These are phyloP conservation scores for Troides helena DNA, from an alignment of 2,888 invertebrate genomes.

Conservation along the genomic window DNA sequence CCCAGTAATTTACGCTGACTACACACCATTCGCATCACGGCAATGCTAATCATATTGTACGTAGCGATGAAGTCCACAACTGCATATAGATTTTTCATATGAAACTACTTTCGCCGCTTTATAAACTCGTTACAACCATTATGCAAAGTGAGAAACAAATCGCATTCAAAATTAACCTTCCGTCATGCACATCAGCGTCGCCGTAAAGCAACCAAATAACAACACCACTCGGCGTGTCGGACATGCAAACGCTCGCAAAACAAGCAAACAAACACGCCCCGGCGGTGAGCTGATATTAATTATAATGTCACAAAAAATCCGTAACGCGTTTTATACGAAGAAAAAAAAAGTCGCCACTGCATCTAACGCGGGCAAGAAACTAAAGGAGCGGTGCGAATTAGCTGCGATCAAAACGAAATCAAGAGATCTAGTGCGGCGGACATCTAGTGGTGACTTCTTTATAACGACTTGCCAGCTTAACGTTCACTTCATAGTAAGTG, in stretches of 20 bases:
- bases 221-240: slow-evolving; percentile 16
- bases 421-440: slow-evolving; percentile 40
- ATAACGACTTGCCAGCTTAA: no score
- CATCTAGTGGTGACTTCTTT: background rate
- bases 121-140: no score
- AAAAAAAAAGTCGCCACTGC: slow-evolving; percentile 14
- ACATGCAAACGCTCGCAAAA: slow-evolving; percentile 22
- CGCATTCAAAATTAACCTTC: background rate
- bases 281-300: slow-evolving; percentile 22
- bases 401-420: slow-evolving; percentile 72
- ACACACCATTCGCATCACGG: no score
- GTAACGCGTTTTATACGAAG: slow-evolving; percentile 9
- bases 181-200: background rate
- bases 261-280: background rate
- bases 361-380: slow-evolving; percentile 18
- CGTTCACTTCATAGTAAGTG: no score
- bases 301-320: slow-evolving; percentile 21
- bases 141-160: no score
- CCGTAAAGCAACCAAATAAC: slow-evolving; percentile 12
- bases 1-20: no score
- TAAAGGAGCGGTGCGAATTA: slow-evolving; percentile 61
- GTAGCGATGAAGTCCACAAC: background rate
- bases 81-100: background rate
- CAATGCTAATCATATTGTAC: no score
- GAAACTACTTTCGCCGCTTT: no score